Conservation (phyloP, 2,797 vertebrate genomes). For the Leptoclinus maculatus region DNA sequence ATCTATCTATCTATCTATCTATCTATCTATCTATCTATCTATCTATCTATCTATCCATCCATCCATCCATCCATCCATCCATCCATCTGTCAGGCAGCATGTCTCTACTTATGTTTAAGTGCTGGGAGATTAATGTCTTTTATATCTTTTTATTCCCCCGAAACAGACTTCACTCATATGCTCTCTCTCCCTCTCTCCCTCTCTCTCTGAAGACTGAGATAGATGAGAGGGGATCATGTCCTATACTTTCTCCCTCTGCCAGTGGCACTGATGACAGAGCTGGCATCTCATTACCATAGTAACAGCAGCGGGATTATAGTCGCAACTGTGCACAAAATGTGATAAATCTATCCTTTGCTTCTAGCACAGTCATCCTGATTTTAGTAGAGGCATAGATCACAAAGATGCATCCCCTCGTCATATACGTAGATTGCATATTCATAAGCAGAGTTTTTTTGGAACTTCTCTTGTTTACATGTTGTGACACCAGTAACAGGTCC, state of each 20-base stretch:
- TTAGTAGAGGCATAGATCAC: conserved; percentile 30
- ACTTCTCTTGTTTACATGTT: not conserved
- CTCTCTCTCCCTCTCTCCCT: not conserved
- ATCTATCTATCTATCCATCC: not conserved
- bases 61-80: not conserved
- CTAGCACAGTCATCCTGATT: conserved; percentile 32
- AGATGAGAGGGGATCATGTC: conserved; percentile 65
- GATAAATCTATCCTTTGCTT: conserved; percentile 55
- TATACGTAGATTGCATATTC: conserved; percentile 38
- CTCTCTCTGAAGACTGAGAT: conserved; percentile 38
- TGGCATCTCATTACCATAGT: conserved; percentile 71
- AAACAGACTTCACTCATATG: conserved; percentile 9
- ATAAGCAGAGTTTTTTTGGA: conserved; percentile 16
- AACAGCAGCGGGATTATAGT: conserved; percentile 67
- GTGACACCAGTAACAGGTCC: conserved; percentile 16
- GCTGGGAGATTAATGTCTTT: not conserved
- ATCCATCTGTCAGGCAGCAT: conserved; percentile 5
- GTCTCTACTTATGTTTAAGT: conserved; percentile 3
- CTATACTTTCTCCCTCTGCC: conserved; percentile 66
- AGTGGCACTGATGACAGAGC: conserved; percentile 57
- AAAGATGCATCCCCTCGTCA: conserved; percentile 17
- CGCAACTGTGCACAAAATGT: conserved; percentile 62
- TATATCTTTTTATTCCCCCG: not conserved
- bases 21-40: not conserved
- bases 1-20: conserved; percentile 4